Conservation (phyloP, 2,797 vertebrate genomes). For the Mus spretus region DNA sequence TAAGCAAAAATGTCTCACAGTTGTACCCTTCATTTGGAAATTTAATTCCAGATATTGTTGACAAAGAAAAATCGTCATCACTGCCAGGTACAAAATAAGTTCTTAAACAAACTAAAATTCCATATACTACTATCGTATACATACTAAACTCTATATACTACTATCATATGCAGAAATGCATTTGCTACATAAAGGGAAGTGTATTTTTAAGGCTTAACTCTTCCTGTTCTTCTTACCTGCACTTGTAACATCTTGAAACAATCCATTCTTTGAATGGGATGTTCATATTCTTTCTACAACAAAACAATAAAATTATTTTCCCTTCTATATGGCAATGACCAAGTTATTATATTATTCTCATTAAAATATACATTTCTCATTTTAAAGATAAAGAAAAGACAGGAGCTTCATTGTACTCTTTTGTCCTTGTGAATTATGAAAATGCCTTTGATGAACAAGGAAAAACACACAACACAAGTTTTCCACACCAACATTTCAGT, state of each 20-base stretch:
- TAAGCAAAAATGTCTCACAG: background rate
- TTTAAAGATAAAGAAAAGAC: slow-evolving; percentile 34
- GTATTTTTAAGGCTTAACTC: background rate
- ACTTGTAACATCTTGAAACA: slow-evolving; percentile 17
- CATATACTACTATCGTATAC: background rate
- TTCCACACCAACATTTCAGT: background rate
- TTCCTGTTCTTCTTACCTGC: background rate
- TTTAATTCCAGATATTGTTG: background rate
- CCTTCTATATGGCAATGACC: background rate
- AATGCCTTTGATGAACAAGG: background rate
- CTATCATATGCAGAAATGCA: background rate
- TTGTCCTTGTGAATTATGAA: background rate
- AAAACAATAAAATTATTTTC: background rate
- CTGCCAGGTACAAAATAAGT: background rate
- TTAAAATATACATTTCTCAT: slow-evolving; percentile 48
- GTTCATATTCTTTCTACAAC: background rate
- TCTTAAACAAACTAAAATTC: background rate
- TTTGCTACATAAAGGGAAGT: background rate
- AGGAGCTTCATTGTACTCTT: background rate
- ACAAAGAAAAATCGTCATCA: background rate
- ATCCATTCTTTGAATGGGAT: background rate
- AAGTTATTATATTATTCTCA: background rate
- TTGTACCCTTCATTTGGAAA: no score
- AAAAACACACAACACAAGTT: background rate
- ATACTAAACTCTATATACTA: background rate